A percentile compares a stretch with the other conserved stretches of the same genome.
phyloP scores from a whole-genome alignment of 2,888 invertebrate species.

The Oligia latruncula region DNA sequence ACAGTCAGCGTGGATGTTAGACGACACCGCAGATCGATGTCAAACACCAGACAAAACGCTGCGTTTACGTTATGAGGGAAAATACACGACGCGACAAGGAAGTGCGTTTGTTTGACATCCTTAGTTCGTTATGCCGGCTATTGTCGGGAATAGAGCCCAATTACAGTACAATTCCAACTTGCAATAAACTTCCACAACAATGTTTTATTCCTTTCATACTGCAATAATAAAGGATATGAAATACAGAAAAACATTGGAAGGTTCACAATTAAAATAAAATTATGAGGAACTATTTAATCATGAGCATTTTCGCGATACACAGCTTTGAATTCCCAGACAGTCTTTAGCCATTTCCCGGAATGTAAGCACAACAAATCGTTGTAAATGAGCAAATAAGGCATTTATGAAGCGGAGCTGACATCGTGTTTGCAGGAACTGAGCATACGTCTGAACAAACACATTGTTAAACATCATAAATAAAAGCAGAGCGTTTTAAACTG shows the following conservation, averaged over 20 bases:
- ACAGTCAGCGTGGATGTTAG: slow-evolving; percentile 74
- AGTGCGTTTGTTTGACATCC: slow-evolving; percentile 56
- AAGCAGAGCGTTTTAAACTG: slow-evolving; percentile 52
- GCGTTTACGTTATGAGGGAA: slow-evolving; percentile 45
- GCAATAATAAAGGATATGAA: slow-evolving; percentile 27
- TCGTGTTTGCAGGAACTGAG: slow-evolving; percentile 44
- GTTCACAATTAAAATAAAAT: slow-evolving; percentile 47
- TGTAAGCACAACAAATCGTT: slow-evolving; percentile 37
- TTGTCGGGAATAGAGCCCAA: slow-evolving; percentile 51
- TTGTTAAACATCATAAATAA: slow-evolving; percentile 56
- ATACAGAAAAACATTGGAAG: slow-evolving; percentile 25
- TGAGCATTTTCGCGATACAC: slow-evolving; percentile 33
- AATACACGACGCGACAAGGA: slow-evolving; percentile 45
- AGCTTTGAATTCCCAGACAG: slow-evolving; percentile 36
- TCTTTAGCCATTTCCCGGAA: slow-evolving; percentile 20
- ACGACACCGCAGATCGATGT: slow-evolving; percentile 70
- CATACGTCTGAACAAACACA: slow-evolving; percentile 49
- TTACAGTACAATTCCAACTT: slow-evolving; percentile 42
- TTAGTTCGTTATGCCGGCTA: slow-evolving; percentile 36
- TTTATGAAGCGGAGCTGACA: slow-evolving; percentile 39
- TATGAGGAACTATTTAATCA: slow-evolving; percentile 37
- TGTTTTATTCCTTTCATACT: slow-evolving; percentile 10
- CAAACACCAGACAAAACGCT: slow-evolving; percentile 62
- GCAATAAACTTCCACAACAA: slow-evolving; percentile 18
- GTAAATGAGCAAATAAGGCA: slow-evolving; percentile 45